Conservation (phyloP, 2,888 invertebrate genomes). For the Eupeodes latifasciatus region DNA sequence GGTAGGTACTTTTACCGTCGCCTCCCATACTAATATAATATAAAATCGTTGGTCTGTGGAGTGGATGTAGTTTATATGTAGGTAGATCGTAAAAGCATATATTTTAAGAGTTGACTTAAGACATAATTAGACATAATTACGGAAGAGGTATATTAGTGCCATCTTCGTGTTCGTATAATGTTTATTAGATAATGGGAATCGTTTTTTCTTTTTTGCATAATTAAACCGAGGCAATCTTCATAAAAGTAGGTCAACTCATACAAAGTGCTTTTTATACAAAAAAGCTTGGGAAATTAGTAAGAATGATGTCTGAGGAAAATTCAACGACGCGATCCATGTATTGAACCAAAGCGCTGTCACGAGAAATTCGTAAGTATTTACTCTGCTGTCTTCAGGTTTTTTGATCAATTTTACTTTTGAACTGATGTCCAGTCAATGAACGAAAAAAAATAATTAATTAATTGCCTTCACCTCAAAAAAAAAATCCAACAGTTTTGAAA, state of each 20-base stretch:
- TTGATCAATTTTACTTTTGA: too few species aligned
- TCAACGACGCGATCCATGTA: too few species aligned
- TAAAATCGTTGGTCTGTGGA: background rate
- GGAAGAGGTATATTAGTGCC: slow-evolving; percentile 36
- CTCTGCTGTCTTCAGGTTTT: too few species aligned
- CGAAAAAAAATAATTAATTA: too few species aligned
- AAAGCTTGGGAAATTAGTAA: background rate
- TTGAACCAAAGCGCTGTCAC: too few species aligned
- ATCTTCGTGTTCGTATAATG: slow-evolving; percentile 24
- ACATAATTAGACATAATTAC: slow-evolving; percentile 66
- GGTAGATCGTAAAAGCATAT: background rate
- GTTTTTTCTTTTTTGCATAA: slow-evolving; percentile 9
- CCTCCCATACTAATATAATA: too few species aligned
- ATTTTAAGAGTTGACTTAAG: slow-evolving; percentile 13
- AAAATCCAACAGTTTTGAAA: too few species aligned
- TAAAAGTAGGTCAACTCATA: slow-evolving; percentile 18
- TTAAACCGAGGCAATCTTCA: background rate
- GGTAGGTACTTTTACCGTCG: too few species aligned
- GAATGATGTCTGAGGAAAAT: too few species aligned
- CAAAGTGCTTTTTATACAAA: background rate
- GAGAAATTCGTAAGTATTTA: too few species aligned
- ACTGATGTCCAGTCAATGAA: too few species aligned
- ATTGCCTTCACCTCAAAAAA: too few species aligned
- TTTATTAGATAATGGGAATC: slow-evolving; percentile 63
- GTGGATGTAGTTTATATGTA: background rate